phyloP scores from a whole-genome alignment of 2,113 vertebrate genomes.

The Acanthisitta chloris region DNA sequence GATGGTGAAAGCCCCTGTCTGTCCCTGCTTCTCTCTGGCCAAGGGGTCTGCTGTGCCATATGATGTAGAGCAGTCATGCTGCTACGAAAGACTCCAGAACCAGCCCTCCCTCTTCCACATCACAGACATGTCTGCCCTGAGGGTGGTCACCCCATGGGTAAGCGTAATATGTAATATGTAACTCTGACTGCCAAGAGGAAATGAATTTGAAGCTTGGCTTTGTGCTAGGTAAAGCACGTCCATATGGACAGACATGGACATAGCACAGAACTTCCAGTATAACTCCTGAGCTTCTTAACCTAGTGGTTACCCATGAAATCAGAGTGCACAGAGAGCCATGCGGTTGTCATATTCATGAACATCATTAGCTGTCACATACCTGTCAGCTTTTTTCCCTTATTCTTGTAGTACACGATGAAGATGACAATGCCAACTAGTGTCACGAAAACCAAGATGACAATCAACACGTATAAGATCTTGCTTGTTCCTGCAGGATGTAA shows the following conservation, averaged over 20 bases:
- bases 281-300: background rate
- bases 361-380: constrained; percentile 50
- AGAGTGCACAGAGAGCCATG: background rate
- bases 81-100: background rate
- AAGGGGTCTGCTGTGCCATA: background rate
- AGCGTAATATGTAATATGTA: background rate
- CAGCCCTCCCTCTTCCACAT: background rate
- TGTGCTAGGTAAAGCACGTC: background rate
- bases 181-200: background rate
- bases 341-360: background rate
- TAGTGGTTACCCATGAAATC: background rate
- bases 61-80: background rate
- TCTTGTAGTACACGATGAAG: constrained; percentile 70
- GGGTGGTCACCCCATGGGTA: rapidly evolving
- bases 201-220: background rate
- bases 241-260: background rate
- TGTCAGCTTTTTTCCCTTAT: constrained; percentile 74
- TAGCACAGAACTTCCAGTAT: background rate
- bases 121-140: rapidly evolving
- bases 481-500: constrained; percentile 57
- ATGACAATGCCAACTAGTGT: constrained; percentile 45
- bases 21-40: background rate
- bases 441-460: constrained; percentile 69
- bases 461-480: constrained; percentile 60
- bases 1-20: background rate